phyloP scores from a whole-genome alignment of 2,888 invertebrate genomes.

The Philereme vetulata region DNA sequence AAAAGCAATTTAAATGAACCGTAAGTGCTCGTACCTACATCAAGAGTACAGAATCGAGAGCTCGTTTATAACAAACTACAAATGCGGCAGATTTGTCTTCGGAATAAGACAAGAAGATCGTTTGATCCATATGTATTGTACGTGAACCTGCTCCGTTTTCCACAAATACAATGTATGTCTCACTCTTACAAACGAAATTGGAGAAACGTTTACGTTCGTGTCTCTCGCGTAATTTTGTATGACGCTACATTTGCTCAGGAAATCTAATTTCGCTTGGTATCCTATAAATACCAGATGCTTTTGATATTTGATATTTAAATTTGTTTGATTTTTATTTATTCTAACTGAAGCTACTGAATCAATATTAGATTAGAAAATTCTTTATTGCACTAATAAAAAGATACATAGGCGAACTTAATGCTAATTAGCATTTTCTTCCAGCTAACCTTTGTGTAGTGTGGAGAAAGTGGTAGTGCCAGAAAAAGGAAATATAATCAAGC shows the following conservation, averaged over 20 bases:
- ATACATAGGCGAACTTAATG: too few species aligned
- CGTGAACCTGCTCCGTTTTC: constrained; percentile 12
- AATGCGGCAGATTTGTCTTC: constrained; percentile 21
- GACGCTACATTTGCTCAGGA: constrained; percentile 1
- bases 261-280: constrained; percentile 1
- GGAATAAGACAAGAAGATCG: constrained; percentile 18
- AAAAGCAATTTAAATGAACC: constrained; percentile 22
- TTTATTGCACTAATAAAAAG: too few species aligned
- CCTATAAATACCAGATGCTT: too few species aligned
- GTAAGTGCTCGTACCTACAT: not conserved
- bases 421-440: too few species aligned
- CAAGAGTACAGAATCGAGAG: constrained; percentile 11
- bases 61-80: constrained; percentile 13
- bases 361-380: too few species aligned
- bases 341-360: too few species aligned
- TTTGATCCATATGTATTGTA: constrained; percentile 16
- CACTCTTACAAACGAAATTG: constrained; percentile 7
- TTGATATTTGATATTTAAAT: too few species aligned
- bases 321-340: too few species aligned
- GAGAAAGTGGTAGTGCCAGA: too few species aligned
- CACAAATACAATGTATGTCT: constrained; percentile 13
- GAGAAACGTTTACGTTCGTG: not conserved
- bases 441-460: too few species aligned
- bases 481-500: too few species aligned
- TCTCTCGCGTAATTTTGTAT: constrained; percentile 3